Evolutionary conservation across 2,888 invertebrate species (phyloP).

Genomic region (Ormyrus pomaceus): DNA sequence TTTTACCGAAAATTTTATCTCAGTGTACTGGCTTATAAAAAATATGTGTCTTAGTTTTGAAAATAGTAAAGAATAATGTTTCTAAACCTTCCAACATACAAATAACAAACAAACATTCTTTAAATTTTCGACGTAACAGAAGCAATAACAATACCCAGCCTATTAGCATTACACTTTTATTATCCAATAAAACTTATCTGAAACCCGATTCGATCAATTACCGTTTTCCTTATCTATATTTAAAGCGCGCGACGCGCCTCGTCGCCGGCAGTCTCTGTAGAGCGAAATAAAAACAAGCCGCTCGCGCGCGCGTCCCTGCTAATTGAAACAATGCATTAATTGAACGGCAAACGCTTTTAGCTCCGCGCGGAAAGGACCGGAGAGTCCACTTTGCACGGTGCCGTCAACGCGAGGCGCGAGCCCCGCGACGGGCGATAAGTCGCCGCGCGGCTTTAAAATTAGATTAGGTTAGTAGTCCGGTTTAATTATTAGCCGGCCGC

Average conservation of each 20-base stretch:
- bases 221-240: not conserved
- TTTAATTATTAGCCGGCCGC: slow-evolving; percentile 22
- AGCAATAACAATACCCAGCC: too few species aligned
- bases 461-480: slow-evolving; percentile 33
- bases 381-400: slow-evolving; percentile 38
- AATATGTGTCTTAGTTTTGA: too few species aligned
- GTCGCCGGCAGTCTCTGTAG: not conserved
- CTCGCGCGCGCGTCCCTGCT: not conserved
- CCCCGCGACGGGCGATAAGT: slow-evolving; percentile 12
- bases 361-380: not conserved
- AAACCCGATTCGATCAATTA: too few species aligned
- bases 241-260: not conserved
- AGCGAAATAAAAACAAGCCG: not conserved
- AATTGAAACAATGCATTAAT: slow-evolving; percentile 23
- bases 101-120: too few species aligned
- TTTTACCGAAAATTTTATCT: too few species aligned
- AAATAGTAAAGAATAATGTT: too few species aligned
- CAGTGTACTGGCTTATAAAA: too few species aligned
- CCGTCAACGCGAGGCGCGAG: slow-evolving; percentile 38
- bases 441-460: slow-evolving; percentile 23
- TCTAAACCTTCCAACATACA: too few species aligned
- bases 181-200: too few species aligned
- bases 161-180: too few species aligned
- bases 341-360: slow-evolving; percentile 43
- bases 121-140: too few species aligned